Evolutionary conservation across 2,888 invertebrate genomes (phyloP).

Genomic region (Lepeophtheirus nordmannii): DNA sequence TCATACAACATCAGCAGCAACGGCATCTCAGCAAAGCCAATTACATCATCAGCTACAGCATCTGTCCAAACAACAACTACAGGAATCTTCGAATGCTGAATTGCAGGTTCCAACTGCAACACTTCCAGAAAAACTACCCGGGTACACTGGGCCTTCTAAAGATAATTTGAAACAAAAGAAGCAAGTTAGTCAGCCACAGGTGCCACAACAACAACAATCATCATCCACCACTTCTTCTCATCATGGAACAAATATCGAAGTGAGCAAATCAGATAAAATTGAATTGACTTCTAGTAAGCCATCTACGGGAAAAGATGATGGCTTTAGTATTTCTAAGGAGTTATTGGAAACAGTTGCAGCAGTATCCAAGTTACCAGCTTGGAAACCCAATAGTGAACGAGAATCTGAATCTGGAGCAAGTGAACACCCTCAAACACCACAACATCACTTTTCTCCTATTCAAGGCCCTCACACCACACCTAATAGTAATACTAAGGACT

Average conservation of each 20-base stretch:
- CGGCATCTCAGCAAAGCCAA: neutral
- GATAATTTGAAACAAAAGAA: neutral
- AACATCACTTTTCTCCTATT: neutral
- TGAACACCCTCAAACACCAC: neutral
- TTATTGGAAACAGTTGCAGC: slow-evolving; percentile 16
- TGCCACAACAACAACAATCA: neutral
- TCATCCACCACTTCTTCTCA: too few species aligned
- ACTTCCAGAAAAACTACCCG: slow-evolving; percentile 14
- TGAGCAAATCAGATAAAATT: too few species aligned
- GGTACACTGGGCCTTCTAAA: slow-evolving; percentile 9
- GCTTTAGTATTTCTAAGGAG: slow-evolving; percentile 19
- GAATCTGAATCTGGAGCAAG: neutral
- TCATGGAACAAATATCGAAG: too few species aligned
- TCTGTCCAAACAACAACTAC: neutral
- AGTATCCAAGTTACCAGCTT: slow-evolving; percentile 19
- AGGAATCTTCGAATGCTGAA: neutral
- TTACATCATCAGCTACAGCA: neutral
- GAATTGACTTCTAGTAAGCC: neutral
- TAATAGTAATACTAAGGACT: neutral
- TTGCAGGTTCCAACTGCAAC: slow-evolving; percentile 16
- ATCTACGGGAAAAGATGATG: neutral
- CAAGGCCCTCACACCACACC: slow-evolving; percentile 1
- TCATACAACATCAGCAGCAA: neutral
- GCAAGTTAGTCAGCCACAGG: neutral
- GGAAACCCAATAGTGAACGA: slow-evolving; percentile 16